These are phyloP conservation scores for Lophotis ruficrista DNA, from an alignment of 2,113 vertebrate species.

Conservation along the genomic window DNA sequence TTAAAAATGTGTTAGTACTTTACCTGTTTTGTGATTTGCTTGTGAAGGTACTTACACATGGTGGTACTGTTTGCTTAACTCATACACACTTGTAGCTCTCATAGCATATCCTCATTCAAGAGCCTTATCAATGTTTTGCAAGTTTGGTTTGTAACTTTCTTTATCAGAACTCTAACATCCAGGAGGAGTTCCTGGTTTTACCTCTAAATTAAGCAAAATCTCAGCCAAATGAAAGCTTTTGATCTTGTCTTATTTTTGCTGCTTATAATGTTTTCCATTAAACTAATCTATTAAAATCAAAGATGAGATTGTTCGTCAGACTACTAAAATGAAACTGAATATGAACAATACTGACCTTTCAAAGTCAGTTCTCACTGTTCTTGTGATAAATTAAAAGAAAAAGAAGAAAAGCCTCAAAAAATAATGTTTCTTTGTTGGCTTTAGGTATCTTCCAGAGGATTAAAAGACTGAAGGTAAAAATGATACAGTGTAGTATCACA, in stretches of 20 bases:
- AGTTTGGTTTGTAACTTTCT: neutral
- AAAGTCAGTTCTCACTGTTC: neutral
- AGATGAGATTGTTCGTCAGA: neutral
- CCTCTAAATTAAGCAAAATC: neutral
- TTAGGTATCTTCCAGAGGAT: neutral
- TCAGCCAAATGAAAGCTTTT: neutral
- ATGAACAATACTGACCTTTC: neutral
- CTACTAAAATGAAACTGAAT: neutral
- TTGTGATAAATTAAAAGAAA: neutral
- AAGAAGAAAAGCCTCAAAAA: neutral
- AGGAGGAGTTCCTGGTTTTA: neutral
- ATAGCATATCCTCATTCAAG: neutral
- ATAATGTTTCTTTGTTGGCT: neutral
- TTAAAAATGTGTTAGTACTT: neutral
- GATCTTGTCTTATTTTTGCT: neutral
- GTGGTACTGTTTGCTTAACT: neutral
- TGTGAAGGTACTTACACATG: rapidly evolving
- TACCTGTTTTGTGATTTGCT: neutral
- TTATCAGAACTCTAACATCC: neutral
- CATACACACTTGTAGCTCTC: neutral
- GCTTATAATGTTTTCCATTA: neutral
- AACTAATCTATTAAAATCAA: neutral
- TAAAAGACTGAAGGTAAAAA: neutral
- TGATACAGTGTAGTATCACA: neutral
- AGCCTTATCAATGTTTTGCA: neutral